phyloP scores from a whole-genome alignment of 2,797 vertebrate genomes.

The Tokudaia muenninki region DNA sequence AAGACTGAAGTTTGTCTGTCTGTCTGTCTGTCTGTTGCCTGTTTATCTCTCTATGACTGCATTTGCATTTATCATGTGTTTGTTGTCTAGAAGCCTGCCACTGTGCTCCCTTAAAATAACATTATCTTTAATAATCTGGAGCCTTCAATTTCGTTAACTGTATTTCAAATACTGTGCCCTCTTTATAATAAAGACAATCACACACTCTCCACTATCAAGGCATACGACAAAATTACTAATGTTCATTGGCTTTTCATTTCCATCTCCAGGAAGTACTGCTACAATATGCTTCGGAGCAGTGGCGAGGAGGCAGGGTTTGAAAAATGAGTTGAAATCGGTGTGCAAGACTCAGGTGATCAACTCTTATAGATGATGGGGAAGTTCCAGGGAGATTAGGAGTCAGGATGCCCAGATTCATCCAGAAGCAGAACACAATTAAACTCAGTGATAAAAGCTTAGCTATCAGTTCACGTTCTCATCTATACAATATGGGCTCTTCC shows the following conservation, averaged over 20 bases:
- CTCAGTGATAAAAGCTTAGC: constrained; percentile 39
- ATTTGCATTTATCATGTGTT: neutral
- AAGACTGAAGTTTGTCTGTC: neutral
- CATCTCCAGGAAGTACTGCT: neutral
- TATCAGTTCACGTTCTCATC: neutral
- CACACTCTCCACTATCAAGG: constrained; percentile 20
- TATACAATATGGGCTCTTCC: neutral
- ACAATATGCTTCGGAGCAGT: neutral
- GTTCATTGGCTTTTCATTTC: neutral
- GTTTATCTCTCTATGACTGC: neutral
- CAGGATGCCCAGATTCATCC: constrained; percentile 14
- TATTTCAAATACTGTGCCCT: constrained; percentile 23
- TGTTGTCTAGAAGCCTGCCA: constrained; percentile 22
- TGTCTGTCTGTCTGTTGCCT: neutral
- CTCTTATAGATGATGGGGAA: neutral
- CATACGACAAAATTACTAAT: constrained; percentile 16
- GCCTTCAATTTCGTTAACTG: constrained; percentile 20
- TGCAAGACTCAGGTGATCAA: constrained; percentile 14
- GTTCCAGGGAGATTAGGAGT: constrained; percentile 15
- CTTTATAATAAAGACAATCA: neutral
- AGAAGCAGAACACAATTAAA: constrained; percentile 54
- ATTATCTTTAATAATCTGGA: constrained; percentile 8
- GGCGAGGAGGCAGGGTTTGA: neutral
- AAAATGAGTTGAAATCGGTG: constrained; percentile 8
- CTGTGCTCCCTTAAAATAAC: constrained; percentile 18